Conservation (phyloP, 2,888 invertebrate species). For the Drosophila differens region DNA sequence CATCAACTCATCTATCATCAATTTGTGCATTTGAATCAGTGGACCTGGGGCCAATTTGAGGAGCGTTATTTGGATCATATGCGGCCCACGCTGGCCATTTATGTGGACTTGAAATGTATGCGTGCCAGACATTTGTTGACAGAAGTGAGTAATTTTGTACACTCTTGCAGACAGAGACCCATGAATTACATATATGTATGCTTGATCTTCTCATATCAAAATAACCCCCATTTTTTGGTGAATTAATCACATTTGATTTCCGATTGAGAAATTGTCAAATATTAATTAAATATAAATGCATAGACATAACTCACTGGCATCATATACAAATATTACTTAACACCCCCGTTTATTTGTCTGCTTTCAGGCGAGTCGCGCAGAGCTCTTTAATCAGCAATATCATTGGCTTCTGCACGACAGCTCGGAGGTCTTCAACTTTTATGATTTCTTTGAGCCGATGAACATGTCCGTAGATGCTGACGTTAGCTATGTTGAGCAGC, state of each 20-base stretch:
- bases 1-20: constrained; percentile 58
- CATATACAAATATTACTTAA: not conserved
- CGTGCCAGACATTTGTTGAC: constrained; percentile 52
- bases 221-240: not conserved
- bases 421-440: constrained; percentile 45
- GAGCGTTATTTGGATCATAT: constrained; percentile 55
- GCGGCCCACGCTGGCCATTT: constrained; percentile 66
- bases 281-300: not conserved
- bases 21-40: constrained; percentile 53
- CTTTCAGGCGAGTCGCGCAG: constrained; percentile 67
- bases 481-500: constrained; percentile 67
- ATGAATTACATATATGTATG: not conserved
- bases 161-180: not conserved
- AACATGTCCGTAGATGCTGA: constrained; percentile 83
- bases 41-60: constrained; percentile 49
- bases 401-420: constrained; percentile 80
- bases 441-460: constrained; percentile 60
- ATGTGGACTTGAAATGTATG: constrained; percentile 75
- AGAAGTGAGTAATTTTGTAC: constrained; percentile 22
- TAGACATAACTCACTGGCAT: not conserved
- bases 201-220: not conserved
- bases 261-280: not conserved
- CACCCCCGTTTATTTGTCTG: not conserved
- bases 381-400: constrained; percentile 75
- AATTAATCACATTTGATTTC: not conserved